A percentile compares a stretch with the other conserved stretches of the same genome.
Conservation (phyloP, 2,888 invertebrate genomes). For the Apamea sordens region DNA sequence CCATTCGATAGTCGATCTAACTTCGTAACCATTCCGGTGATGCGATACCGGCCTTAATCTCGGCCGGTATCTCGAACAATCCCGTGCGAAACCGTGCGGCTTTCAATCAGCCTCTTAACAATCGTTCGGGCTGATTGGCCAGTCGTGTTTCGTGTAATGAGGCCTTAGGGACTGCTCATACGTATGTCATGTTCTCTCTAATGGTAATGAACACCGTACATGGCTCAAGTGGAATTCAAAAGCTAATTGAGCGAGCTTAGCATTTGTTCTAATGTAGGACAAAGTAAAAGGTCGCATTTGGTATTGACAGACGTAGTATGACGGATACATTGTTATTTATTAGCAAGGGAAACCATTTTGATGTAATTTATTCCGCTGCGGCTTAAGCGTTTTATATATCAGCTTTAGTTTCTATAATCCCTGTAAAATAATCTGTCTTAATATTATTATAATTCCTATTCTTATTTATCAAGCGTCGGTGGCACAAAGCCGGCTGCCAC, state of each 20-base stretch:
- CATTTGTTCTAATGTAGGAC: conserved; percentile 68
- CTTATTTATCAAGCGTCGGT: conserved; percentile 78
- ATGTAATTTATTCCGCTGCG: conserved; percentile 36
- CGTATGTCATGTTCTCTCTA: conserved; percentile 74
- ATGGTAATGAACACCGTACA: conserved; percentile 75
- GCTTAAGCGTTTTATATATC: conserved; percentile 19
- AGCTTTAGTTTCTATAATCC: conserved; percentile 46
- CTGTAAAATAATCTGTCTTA: conserved; percentile 58
- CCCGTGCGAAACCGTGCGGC: conserved; percentile 82
- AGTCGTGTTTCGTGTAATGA: conserved; percentile 83
- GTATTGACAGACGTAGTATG: conserved; percentile 55
- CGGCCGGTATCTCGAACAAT: conserved; percentile 68
- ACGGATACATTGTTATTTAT: conserved; percentile 61
- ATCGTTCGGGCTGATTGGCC: conserved; percentile 81
- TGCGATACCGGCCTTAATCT: conserved; percentile 66
- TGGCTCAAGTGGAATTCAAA: conserved; percentile 71
- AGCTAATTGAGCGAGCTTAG: conserved; percentile 70
- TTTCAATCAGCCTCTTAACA: conserved; percentile 82
- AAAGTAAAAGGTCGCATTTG: conserved; percentile 63
- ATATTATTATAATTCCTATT: conserved; percentile 74
- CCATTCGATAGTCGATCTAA: conserved; percentile 53
- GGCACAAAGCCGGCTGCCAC: conserved; percentile 83
- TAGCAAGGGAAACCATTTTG: conserved; percentile 34
- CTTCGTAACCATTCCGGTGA: conserved; percentile 59
- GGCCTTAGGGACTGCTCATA: conserved; percentile 78